Evolutionary conservation across 2,888 invertebrate species (phyloP), one percentile per base, ranked within the genome.

Genomic region (Drosophila eohydei): DNA sequence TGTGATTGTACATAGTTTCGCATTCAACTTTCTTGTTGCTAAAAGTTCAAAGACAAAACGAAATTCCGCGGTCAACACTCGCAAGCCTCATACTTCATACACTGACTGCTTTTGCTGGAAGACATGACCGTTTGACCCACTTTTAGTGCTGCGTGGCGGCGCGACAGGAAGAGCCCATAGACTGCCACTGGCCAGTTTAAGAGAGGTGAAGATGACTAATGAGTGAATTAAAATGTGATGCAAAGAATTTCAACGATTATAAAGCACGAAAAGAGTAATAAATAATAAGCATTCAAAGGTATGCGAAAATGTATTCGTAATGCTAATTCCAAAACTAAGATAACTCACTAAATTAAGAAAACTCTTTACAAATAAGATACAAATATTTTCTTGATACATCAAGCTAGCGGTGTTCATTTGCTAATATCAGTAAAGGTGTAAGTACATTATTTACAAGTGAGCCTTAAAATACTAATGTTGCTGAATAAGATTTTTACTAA

Each of bases 401-500:
- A 3, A 4, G 16, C 12, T 14, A 32, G 4, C 14, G 9, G n/a
- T 6, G 11, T n/a, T 14, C 26, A 9, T 26, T 52, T 38, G 12
- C 1, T 12, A 43, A 21, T 21, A 2, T 12, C 11, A 43, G 1
- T 16, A 11, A 21, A 14, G 12, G 4, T 7, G 2, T 28, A 12
- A n/a, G 9, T 30, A 30, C 16, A 30, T 11, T 8, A 26, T 28
- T 14, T 14, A 28, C 3, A 46, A 7, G 12, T 6, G 12, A 43
- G 21, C 3, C 43, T 21, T 43, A 21, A 16, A 21, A 43, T 16
- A 21, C 21, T 11, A 11, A 11, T 16, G 34, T 12, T 21, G 7
- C 7, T 16, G 8, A 21, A 36, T 12, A 21, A 21, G 21, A 51
- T 12, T 7, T 34, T 16, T 65, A 93, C 95, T 95, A 94, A 96